Evolutionary conservation across 2,797 vertebrate species (phyloP).

Genomic region (Manis pentadactyla): DNA sequence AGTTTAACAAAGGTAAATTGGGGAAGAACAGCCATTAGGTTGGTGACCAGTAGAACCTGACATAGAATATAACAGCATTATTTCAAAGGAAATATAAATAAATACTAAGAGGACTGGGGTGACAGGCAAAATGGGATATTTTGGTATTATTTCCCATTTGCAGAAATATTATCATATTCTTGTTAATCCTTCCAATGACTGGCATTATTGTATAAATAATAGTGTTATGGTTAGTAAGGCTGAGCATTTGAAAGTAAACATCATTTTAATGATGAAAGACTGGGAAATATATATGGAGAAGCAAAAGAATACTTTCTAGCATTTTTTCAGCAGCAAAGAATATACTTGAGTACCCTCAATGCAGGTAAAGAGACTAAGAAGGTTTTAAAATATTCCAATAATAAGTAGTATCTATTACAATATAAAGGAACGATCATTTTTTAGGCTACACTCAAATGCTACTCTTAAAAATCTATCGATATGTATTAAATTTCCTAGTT

Average conservation of each 20-base stretch:
- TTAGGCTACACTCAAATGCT: not conserved
- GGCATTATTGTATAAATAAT: not conserved
- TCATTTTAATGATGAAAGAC: not conserved
- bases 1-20: not conserved
- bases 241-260: not conserved
- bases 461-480: not conserved
- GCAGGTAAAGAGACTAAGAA: not conserved
- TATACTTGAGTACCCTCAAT: not conserved
- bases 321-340: not conserved
- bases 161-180: not conserved
- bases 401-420: not conserved
- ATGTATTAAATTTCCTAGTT: not conserved
- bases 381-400: not conserved
- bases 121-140: not conserved
- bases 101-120: not conserved
- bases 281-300: not conserved
- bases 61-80: not conserved
- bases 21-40: not conserved
- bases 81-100: not conserved
- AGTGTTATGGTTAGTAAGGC: not conserved
- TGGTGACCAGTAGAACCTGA: not conserved
- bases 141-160: not conserved
- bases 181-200: not conserved
- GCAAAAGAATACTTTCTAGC: not conserved
- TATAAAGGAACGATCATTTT: not conserved